Conservation (phyloP, 2,797 vertebrate species). For the Sylvia borin region DNA sequence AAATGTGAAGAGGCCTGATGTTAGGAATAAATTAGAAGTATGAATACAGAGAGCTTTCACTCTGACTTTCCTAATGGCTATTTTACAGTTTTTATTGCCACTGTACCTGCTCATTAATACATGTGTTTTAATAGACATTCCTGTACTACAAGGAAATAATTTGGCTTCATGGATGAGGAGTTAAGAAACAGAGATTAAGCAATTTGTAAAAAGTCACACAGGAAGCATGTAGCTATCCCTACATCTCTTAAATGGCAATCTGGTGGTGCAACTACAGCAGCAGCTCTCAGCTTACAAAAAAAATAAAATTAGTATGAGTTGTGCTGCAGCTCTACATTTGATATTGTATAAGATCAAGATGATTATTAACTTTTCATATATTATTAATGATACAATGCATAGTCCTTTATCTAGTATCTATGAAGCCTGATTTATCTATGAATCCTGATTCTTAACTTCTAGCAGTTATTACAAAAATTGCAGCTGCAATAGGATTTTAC, state of each 20-base stretch:
- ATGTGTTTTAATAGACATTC: not conserved
- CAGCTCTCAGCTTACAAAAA: not conserved
- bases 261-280: not conserved
- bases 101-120: not conserved
- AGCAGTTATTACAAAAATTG: not conserved
- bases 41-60: not conserved
- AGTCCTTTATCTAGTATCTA: not conserved
- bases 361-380: not conserved
- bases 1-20: not conserved
- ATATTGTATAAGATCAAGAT: not conserved
- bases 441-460: not conserved
- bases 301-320: not conserved
- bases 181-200: conserved; percentile 43
- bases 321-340: not conserved
- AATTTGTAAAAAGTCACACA: conserved; percentile 26
- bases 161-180: not conserved
- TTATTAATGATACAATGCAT: not conserved
- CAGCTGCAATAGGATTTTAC: not conserved
- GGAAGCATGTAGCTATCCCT: conserved; percentile 28
- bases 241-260: not conserved
- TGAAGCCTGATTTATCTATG: not conserved
- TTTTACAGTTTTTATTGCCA: not conserved
- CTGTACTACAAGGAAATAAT: not conserved
- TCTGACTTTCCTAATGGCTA: not conserved
- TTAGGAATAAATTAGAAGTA: not conserved